phyloP scores from a whole-genome alignment of 2,888 invertebrate genomes.

The Ephialtes manifestator region DNA sequence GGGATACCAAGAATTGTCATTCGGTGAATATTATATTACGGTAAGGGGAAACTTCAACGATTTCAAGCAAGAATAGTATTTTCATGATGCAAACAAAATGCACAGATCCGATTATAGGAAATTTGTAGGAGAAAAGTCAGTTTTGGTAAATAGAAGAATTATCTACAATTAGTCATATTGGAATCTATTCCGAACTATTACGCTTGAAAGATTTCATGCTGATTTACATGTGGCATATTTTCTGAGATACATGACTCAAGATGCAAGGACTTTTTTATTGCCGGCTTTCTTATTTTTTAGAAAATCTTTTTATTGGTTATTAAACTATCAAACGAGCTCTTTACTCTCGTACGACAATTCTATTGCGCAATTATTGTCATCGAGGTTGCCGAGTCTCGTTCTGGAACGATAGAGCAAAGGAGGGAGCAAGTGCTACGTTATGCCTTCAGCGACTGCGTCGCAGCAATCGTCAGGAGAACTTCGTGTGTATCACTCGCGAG shows the following conservation, averaged over 20 bases:
- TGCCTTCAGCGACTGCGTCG: slow-evolving; percentile 66
- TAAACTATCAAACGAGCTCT: slow-evolving; percentile 56
- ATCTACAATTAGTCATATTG: no score
- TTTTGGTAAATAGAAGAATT: neutral
- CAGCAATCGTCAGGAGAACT: slow-evolving; percentile 50
- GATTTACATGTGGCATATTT: neutral
- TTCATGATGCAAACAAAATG: no score
- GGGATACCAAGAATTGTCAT: neutral
- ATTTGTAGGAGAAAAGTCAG: no score
- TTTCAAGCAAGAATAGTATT: no score
- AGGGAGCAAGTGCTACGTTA: slow-evolving; percentile 48
- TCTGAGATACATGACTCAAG: neutral
- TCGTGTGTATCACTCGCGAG: slow-evolving; percentile 64
- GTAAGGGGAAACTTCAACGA: neutral
- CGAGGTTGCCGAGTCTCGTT: slow-evolving; percentile 67
- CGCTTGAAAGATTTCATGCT: neutral
- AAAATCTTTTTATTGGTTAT: slow-evolving; percentile 57
- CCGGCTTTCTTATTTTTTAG: neutral
- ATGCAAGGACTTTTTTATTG: neutral
- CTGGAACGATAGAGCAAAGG: slow-evolving; percentile 36
- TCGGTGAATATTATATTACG: neutral
- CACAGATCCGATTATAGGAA: no score
- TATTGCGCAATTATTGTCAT: slow-evolving; percentile 68
- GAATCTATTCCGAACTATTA: no score
- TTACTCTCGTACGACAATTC: slow-evolving; percentile 58